Percentiles rank a stretch among this genome's conserved stretches.
phyloP scores from a whole-genome alignment of 1,140 invertebrate genomes.

The Euwallacea similis region DNA sequence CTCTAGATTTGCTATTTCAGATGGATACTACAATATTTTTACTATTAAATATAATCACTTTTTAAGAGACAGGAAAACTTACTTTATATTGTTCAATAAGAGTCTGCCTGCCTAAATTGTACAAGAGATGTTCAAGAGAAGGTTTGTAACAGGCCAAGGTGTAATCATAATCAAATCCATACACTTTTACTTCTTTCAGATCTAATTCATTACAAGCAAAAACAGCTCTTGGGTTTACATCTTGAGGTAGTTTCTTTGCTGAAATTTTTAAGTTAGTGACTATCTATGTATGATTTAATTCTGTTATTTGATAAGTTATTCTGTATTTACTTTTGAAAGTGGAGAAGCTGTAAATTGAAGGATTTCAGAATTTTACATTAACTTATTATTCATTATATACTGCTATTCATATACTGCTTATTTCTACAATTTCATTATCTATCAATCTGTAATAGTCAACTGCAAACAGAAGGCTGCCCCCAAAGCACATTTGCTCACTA shows the following conservation, averaged over 20 bases:
- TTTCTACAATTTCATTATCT: too few species aligned
- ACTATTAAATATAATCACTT: conserved; percentile 5
- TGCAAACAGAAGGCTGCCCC: too few species aligned
- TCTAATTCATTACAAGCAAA: conserved; percentile 98
- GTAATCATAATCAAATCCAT: conserved; percentile 99
- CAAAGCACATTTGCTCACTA: too few species aligned
- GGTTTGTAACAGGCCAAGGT: conserved; percentile 95
- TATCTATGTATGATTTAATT: too few species aligned
- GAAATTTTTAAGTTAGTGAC: conserved; percentile 39
- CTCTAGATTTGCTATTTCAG: conserved; percentile 76
- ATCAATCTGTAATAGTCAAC: too few species aligned
- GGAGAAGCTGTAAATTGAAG: too few species aligned
- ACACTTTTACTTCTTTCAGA: conserved; percentile 87
- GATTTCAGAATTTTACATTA: too few species aligned
- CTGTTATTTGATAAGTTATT: too few species aligned
- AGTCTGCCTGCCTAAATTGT: conserved; percentile 85
- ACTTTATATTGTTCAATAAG: conserved; percentile 89
- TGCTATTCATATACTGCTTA: too few species aligned
- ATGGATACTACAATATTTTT: conserved; percentile 74
- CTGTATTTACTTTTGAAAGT: too few species aligned
- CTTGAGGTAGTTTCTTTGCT: conserved; percentile 86
- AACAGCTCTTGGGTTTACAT: conserved; percentile 82
- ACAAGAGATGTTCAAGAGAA: conserved; percentile 87
- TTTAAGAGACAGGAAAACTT: conserved; percentile 41
- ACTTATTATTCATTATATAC: too few species aligned